phyloP scores from a whole-genome alignment of 2,888 invertebrate genomes.

The Drosophila nr. medialis region DNA sequence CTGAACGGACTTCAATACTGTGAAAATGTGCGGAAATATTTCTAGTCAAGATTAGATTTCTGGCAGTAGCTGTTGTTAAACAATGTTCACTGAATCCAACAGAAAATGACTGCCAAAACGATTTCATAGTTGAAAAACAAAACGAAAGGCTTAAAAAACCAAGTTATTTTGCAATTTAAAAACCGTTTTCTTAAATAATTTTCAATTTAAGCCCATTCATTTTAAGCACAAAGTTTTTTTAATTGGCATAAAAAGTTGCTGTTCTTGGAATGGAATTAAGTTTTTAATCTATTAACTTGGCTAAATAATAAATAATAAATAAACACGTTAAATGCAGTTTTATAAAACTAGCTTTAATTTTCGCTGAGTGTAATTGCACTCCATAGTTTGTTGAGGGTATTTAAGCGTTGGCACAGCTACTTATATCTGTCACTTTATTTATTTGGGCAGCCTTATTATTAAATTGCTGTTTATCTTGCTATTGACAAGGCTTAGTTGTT shows the following conservation, averaged over 20 bases:
- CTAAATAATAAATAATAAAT: too few relatives aligned
- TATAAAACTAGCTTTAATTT: neutral
- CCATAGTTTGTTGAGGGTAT: constrained; percentile 29
- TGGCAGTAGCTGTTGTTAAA: too few relatives aligned
- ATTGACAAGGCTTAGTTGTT: constrained; percentile 32
- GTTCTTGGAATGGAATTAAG: neutral
- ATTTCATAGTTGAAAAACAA: too few relatives aligned
- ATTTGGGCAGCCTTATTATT: constrained; percentile 58
- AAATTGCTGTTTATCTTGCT: constrained; percentile 64
- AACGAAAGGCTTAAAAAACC: too few relatives aligned
- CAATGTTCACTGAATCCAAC: too few relatives aligned
- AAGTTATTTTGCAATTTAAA: too few relatives aligned
- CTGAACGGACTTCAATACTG: neutral
- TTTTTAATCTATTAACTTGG: neutral
- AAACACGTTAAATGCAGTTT: neutral
- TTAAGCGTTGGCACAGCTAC: neutral
- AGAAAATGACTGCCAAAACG: too few relatives aligned
- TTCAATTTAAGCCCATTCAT: too few relatives aligned
- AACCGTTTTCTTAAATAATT: neutral
- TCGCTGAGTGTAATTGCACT: neutral
- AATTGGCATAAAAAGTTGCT: neutral
- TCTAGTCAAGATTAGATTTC: neutral
- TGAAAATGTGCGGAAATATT: neutral
- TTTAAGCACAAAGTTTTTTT: neutral
- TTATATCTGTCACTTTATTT: constrained; percentile 42